A percentile compares a stretch with the other conserved stretches of the same genome.
Evolutionary conservation across 2,888 invertebrate species (phyloP).

Genomic region (Vanessa cardui): DNA sequence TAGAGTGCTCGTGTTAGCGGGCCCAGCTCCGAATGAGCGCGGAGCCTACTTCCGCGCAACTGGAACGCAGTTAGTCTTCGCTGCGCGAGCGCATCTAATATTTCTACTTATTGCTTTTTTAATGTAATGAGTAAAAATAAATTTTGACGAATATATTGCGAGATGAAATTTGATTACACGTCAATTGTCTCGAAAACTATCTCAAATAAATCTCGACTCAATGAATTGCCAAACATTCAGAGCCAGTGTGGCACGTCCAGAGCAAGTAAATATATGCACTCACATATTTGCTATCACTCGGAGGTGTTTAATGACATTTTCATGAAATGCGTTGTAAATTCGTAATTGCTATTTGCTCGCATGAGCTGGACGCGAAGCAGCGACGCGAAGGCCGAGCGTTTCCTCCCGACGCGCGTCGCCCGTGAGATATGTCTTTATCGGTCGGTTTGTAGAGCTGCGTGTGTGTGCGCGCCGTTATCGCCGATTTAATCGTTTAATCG

Average conservation of each 20-base stretch:
- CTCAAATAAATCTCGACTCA: too few species aligned
- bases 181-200: too few species aligned
- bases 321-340: slow-evolving; percentile 4
- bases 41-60: slow-evolving; percentile 10
- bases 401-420: background rate
- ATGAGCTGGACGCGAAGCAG: background rate
- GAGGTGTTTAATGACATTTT: slow-evolving; percentile 5
- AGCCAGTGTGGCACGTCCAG: background rate
- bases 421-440: too few species aligned
- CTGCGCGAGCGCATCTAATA: background rate
- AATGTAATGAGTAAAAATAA: background rate
- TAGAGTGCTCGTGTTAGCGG: slow-evolving; percentile 16
- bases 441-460: too few species aligned
- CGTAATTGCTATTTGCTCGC: slow-evolving; percentile 2
- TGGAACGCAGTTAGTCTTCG: background rate
- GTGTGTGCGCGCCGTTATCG: too few species aligned
- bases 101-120: background rate
- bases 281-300: background rate
- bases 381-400: background rate
- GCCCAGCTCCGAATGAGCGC: background rate
- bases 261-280: background rate
- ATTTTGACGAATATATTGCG: too few species aligned
- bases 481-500: too few species aligned
- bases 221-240: too few species aligned
- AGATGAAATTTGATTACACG: too few species aligned